A percentile compares a stretch with the other conserved stretches of the same genome.
phyloP scores from a whole-genome alignment of 2,888 invertebrate species.

The Lepidocyrtoides sp. region DNA sequence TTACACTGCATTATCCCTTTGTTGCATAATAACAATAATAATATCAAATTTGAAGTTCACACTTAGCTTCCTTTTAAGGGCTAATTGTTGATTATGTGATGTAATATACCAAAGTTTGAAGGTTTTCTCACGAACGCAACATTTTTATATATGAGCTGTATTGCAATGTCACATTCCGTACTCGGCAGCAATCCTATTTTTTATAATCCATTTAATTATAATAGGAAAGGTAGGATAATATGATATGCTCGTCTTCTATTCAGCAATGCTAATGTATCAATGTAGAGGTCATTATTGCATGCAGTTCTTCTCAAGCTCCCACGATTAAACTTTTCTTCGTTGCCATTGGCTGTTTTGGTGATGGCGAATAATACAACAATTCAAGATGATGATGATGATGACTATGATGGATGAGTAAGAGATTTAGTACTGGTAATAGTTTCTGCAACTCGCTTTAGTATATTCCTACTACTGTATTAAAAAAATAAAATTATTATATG shows the following conservation, averaged over 20 bases:
- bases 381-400: background rate
- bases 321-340: constrained; percentile 45
- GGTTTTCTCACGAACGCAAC: background rate
- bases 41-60: background rate
- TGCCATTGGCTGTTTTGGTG: constrained; percentile 52
- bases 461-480: too few relatives aligned
- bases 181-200: background rate
- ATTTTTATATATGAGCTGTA: background rate
- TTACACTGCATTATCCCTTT: background rate
- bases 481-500: too few relatives aligned
- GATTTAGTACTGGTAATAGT: too few relatives aligned
- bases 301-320: constrained; percentile 36
- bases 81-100: background rate
- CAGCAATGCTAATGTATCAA: background rate
- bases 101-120: too few relatives aligned
- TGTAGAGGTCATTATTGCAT: constrained; percentile 59
- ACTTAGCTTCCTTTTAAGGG: background rate
- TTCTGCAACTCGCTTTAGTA: background rate
- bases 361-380: background rate
- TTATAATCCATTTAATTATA: background rate
- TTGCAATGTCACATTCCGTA: background rate
- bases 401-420: background rate
- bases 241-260: background rate
- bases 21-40: background rate
- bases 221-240: constrained; percentile 11